Evolutionary conservation across 2,113 vertebrate species (phyloP).

Genomic region (Phodopus roborovskii): DNA sequence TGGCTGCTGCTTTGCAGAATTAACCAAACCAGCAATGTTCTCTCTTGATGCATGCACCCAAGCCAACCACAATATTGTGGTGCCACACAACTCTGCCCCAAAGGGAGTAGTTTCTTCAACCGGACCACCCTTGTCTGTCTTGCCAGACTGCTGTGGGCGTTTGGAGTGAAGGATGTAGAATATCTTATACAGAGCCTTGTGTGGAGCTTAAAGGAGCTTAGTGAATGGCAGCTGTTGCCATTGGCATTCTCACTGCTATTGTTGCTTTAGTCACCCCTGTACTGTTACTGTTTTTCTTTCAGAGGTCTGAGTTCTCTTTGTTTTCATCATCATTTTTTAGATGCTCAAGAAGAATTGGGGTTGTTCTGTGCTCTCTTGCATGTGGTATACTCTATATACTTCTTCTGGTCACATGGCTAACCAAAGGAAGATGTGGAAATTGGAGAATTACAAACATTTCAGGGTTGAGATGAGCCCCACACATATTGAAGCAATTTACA

Average conservation of each 20-base stretch:
- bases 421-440: neutral
- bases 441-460: neutral
- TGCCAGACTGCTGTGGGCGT: neutral
- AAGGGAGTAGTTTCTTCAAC: neutral
- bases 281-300: neutral
- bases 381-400: neutral
- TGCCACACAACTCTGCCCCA: neutral
- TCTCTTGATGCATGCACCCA: neutral
- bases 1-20: slow-evolving; percentile 5
- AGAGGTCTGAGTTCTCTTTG: neutral
- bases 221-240: neutral
- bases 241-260: rapidly evolving
- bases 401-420: neutral
- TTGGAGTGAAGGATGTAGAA: neutral
- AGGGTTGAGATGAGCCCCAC: neutral
- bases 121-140: neutral
- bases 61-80: neutral
- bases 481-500: neutral
- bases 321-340: neutral
- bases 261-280: neutral
- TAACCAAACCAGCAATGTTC: neutral
- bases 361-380: neutral
- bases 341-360: neutral
- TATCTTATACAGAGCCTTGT: neutral
- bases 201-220: neutral